phyloP scores from a whole-genome alignment of 2,113 vertebrate genomes.

The Dromaius novaehollandiae region DNA sequence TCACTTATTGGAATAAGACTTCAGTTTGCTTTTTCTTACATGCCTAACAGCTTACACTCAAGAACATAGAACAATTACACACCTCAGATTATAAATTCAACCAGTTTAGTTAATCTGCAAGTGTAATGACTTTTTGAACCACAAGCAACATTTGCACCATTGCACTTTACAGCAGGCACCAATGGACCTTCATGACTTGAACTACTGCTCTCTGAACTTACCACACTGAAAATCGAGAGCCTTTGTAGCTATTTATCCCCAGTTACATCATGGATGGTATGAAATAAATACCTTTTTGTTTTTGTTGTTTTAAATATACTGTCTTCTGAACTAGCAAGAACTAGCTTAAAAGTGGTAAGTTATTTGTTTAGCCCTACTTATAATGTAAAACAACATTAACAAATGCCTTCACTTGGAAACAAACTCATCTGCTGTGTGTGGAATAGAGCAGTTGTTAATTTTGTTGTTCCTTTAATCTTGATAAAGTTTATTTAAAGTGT shows the following conservation, averaged over 20 bases:
- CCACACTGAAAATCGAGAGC: not conserved
- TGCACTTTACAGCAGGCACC: not conserved
- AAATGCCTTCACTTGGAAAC: not conserved
- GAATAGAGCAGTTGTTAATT: no score
- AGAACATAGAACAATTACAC: not conserved
- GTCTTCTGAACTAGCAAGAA: not conserved
- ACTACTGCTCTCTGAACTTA: not conserved
- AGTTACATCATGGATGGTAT: not conserved
- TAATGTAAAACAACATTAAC: not conserved
- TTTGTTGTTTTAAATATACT: not conserved
- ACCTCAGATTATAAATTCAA: not conserved
- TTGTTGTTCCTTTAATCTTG: no score
- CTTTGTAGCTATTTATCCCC: not conserved
- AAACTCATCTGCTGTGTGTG: no score
- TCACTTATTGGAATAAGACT: not conserved
- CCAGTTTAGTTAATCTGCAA: not conserved
- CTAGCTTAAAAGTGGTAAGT: not conserved
- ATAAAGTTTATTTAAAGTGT: not conserved
- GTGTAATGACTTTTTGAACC: not conserved
- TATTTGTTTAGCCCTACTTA: not conserved
- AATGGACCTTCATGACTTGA: not conserved
- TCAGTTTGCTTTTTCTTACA: not conserved
- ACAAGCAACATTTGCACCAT: not conserved
- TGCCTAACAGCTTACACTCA: not conserved
- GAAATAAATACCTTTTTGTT: not conserved